Base-by-base conservation (phyloP, 2,797 vertebrate genomes). In the Streptopelia turtur region DNA sequence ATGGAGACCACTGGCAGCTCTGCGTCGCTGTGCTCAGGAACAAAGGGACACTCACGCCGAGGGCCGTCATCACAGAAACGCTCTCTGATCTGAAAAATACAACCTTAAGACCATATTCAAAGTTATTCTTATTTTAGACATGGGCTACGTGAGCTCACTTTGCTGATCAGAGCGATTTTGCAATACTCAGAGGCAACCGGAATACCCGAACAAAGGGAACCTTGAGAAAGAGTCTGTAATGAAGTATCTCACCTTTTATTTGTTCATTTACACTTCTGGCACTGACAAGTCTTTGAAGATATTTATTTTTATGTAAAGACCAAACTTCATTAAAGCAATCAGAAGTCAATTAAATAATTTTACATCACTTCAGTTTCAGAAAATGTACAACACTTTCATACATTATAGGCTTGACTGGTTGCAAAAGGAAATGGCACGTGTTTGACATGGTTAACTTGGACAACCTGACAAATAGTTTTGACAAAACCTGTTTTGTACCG, bases 261-360 rank as follows among this genome's bases (percentile, higher is more conserved):
- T 98, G 97, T 96, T 96, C 96, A 97, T 98, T 98, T 98, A 98
- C 97, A 98, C 88, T 93, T 97, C 95, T 97, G 97, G 93, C 97
- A 98, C 97, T 97, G 94, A 98, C 97, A 97, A 97, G 97, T 98
- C 98, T 97, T 98, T 98, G 94, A 98, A 98, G 98, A 98, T 97
- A 98, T 97, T 98, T 98, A 97, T 97, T 98, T 98, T 98, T 98
- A 98, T 98, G 98, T 97, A 98, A 99, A 99, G 98, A 98, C 98
- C 98, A 98, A 97, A 97, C 96, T 98, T 98, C 98, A 98, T 97
- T 98, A 99, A 99, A 99, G 97, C 98, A 98, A 98, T 98, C 96
- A 97, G 98, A 99, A 98, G 98, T 98, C 98, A 98, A 98, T 96
- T 98, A 98, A 98, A 98, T 97, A 98, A 98, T 97, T 98, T 97